Percentiles rank a stretch among this genome's conserved stretches.
These are phyloP conservation scores for Odontomyia ornata DNA, from an alignment of 2,888 invertebrate species.

Conservation along the genomic window DNA sequence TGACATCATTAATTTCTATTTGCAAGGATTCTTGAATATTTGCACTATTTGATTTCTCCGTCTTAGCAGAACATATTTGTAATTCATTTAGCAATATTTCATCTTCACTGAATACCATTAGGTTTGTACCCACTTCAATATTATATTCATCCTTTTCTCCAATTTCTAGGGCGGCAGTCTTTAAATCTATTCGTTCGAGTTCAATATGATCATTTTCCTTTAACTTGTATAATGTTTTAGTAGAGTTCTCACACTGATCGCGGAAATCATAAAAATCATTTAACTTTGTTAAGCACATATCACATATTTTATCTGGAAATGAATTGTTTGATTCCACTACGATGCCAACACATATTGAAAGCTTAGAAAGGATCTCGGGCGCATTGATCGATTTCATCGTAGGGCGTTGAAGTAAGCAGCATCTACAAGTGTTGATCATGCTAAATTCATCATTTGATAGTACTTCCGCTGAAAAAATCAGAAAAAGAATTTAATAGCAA, in stretches of 20 bases:
- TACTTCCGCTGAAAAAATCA: no score
- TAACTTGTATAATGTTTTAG: background rate
- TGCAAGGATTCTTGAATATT: background rate
- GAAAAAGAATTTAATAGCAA: no score
- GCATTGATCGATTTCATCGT: conserved; percentile 37
- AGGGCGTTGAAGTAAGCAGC: conserved; percentile 39
- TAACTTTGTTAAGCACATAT: conserved; percentile 49
- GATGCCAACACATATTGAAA: conserved; percentile 6
- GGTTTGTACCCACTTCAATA: background rate
- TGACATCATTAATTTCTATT: background rate
- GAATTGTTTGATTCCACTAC: conserved; percentile 43
- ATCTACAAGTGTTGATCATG: conserved; percentile 40
- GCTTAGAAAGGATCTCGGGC: background rate
- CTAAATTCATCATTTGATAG: no score
- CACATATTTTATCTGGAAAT: conserved; percentile 50
- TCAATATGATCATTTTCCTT: background rate
- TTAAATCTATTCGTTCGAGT: no score
- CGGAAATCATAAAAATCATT: conserved; percentile 50
- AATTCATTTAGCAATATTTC: no score
- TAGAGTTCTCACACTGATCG: conserved; percentile 51
- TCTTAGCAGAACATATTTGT: no score
- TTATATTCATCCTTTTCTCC: background rate
- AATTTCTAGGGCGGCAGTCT: no score
- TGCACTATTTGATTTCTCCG: background rate
- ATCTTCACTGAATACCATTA: background rate